These are phyloP conservation scores for Hydrolagus affinis DNA, from an alignment of 2,113 vertebrate species.

Conservation along the genomic window DNA sequence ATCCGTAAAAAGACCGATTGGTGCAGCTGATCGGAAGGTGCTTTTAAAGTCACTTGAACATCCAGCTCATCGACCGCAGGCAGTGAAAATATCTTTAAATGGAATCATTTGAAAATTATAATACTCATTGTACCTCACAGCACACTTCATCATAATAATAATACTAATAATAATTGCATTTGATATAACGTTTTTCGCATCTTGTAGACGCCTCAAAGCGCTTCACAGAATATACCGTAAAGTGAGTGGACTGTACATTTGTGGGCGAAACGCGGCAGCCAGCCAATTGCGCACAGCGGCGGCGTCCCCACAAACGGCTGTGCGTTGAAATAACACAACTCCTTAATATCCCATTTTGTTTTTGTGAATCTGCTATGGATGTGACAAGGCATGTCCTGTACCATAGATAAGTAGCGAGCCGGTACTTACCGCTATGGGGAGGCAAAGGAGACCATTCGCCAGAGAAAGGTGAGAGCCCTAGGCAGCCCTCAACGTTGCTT, in stretches of 20 bases:
- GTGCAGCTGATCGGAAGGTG: too few species aligned
- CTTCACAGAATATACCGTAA: too few species aligned
- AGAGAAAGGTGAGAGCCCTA: slow-evolving; percentile 25
- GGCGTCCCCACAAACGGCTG: too few species aligned
- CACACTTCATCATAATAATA: too few species aligned
- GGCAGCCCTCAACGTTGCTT: not conserved
- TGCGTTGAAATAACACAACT: not conserved
- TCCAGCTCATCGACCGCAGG: not conserved
- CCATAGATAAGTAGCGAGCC: not conserved
- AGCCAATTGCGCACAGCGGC: too few species aligned
- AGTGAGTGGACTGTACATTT: too few species aligned
- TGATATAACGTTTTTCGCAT: too few species aligned
- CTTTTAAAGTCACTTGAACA: not conserved
- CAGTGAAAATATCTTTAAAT: not conserved
- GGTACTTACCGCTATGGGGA: slow-evolving; percentile 29
- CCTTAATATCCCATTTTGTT: not conserved
- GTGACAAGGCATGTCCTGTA: not conserved
- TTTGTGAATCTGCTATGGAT: not conserved
- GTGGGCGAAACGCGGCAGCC: too few species aligned
- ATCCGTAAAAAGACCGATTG: not conserved
- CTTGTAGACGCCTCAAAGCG: too few species aligned
- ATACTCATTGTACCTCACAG: too few species aligned
- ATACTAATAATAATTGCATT: too few species aligned
- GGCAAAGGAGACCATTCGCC: slow-evolving; percentile 9
- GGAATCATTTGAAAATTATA: too few species aligned